Evolutionary conservation across 1,140 invertebrate genomes (phyloP).

Genomic region (Leptopilina boulardi): DNA sequence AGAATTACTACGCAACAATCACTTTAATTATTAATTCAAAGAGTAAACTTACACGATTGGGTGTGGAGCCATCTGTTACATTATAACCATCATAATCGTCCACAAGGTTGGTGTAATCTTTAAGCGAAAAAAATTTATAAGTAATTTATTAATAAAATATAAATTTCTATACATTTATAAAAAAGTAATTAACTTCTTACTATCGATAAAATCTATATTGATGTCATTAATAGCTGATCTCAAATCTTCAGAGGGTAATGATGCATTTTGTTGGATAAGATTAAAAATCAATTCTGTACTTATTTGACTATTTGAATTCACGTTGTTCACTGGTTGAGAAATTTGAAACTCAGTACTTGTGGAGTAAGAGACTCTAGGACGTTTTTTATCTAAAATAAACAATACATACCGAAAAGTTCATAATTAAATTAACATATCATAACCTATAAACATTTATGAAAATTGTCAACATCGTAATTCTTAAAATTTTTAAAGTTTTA

Average conservation of each 20-base stretch:
- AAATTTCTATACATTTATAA: neutral
- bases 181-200: constrained; percentile 1
- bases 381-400: constrained; percentile 67
- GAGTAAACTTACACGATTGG: no score
- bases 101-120: no score
- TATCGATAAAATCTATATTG: neutral
- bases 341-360: constrained; percentile 39
- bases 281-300: neutral
- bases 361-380: constrained; percentile 63
- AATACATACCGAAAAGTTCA: constrained; percentile 32
- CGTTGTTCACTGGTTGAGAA: neutral
- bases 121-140: no score
- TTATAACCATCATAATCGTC: no score
- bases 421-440: no score
- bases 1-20: no score
- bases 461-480: no score
- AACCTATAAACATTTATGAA: no score
- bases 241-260: neutral
- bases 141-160: no score
- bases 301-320: neutral
- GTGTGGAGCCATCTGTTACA: no score
- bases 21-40: no score
- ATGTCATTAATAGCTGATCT: neutral
- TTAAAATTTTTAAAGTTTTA: no score
- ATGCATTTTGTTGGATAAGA: neutral